Base-by-base conservation (phyloP, 2,113 vertebrate species). In the Gymnarchus niloticus region DNA sequence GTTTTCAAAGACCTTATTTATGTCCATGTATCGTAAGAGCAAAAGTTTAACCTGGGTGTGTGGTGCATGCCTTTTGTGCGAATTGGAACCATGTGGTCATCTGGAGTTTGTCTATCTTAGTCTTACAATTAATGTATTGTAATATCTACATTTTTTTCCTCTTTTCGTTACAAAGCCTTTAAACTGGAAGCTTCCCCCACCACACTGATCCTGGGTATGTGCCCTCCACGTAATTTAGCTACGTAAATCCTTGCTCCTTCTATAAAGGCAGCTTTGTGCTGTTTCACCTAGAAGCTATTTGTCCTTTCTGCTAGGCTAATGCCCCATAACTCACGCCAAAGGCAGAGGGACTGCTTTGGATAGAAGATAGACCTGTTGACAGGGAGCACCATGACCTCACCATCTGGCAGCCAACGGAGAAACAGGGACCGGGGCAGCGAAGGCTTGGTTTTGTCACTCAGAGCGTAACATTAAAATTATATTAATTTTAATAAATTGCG, bases 401-500 rank as follows among this genome's bases (percentile, higher is more conserved):
- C 51, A 82, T 82, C 81, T 88, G 87, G 86, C 85, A 86, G 52
- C 21, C 51, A 54, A 33, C 33, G 56, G 56, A 78, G 59, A 81
- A 81, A 78, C 54, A 41, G 41, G 14, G 19, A 56, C 33, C 21
- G 7, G 7, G 37, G 33, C 41, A 61, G 84, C 83, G 78, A 85
- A 52, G 78, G 73, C 84, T 84, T 87, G 57, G 78, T 86, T 86
- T 87, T 91, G 87, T 87, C 88, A 87, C 85, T 89, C 82, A 85
- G 28, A 87, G 56, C 83, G 81, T 83, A 82, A 37, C 86, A 87
- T 88, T 89, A 85, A 88, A 89, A 87, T 88, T 83, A 88, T 85
- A 89, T 90, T 89, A 89, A 90, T 88, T 89, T 87, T 87, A 87
- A 90, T 89, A 87, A 87, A 88, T 88, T 89, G 81, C 84, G 73